phyloP scores from a whole-genome alignment of 2,113 vertebrate species.

The Girardinichthys multiradiatus region DNA sequence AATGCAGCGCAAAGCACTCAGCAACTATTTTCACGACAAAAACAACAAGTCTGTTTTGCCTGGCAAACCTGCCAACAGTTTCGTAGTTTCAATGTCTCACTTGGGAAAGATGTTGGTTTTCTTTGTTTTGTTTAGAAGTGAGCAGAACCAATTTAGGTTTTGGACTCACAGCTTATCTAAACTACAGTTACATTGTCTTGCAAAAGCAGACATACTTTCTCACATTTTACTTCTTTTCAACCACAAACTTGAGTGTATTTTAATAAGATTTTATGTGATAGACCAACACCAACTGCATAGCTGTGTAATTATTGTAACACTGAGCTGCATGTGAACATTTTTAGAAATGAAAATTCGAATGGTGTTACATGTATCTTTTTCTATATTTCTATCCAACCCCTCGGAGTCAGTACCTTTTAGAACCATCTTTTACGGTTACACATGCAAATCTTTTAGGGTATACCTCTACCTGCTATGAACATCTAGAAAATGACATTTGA shows the following conservation, averaged over 20 bases:
- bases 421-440: not conserved
- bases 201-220: not conserved
- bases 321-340: not conserved
- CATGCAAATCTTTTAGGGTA: not conserved
- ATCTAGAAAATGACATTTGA: not conserved
- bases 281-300: not conserved
- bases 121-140: not conserved
- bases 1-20: conserved; percentile 19
- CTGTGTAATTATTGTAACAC: not conserved
- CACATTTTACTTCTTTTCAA: not conserved
- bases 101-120: not conserved
- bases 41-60: conserved; percentile 11
- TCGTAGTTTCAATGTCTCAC: not conserved
- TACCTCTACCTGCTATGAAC: not conserved
- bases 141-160: not conserved
- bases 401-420: too few relatives aligned
- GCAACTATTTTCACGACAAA: conserved; percentile 14
- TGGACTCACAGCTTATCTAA: not conserved
- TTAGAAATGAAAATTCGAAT: not conserved
- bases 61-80: not conserved
- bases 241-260: not conserved
- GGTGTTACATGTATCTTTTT: too few relatives aligned
- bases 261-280: not conserved
- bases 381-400: not conserved
- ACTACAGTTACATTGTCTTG: not conserved